A percentile compares a stretch with the other conserved stretches of the same genome.
These are phyloP conservation scores for Phyllostomus hastatus DNA, from an alignment of 2,113 vertebrate genomes.

Conservation along the genomic window DNA sequence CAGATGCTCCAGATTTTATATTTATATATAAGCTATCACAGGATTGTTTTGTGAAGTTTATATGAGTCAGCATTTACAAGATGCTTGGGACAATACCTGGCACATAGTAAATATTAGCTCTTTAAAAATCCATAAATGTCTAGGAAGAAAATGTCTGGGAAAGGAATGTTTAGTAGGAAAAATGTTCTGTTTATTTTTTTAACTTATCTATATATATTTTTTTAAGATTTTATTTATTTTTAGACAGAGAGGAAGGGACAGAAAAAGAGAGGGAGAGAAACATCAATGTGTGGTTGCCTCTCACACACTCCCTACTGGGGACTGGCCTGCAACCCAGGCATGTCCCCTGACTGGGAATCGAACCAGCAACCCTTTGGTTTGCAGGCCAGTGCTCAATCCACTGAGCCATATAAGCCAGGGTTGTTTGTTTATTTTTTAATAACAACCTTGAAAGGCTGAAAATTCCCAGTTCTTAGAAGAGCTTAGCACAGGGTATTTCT, in stretches of 20 bases:
- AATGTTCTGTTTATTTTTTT: background rate
- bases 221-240: too few relatives aligned
- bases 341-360: too few relatives aligned
- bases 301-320: too few relatives aligned
- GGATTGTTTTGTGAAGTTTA: background rate
- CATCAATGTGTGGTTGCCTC: too few relatives aligned
- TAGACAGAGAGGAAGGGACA: too few relatives aligned
- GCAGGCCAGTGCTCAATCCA: too few relatives aligned
- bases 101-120: background rate
- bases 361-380: too few relatives aligned
- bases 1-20: too few relatives aligned
- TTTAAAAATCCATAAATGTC: background rate
- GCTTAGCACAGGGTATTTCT: background rate
- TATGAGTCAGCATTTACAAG: background rate
- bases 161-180: background rate
- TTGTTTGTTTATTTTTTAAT: constrained; percentile 8
- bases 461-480: background rate
- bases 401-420: too few relatives aligned
- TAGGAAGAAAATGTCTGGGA: background rate
- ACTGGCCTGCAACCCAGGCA: too few relatives aligned
- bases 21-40: background rate
- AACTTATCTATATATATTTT: background rate
- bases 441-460: background rate
- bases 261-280: too few relatives aligned
- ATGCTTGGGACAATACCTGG: background rate